These are phyloP conservation scores for Orthonychiurus folsomi DNA, from an alignment of 2,888 invertebrate species.

Conservation along the genomic window DNA sequence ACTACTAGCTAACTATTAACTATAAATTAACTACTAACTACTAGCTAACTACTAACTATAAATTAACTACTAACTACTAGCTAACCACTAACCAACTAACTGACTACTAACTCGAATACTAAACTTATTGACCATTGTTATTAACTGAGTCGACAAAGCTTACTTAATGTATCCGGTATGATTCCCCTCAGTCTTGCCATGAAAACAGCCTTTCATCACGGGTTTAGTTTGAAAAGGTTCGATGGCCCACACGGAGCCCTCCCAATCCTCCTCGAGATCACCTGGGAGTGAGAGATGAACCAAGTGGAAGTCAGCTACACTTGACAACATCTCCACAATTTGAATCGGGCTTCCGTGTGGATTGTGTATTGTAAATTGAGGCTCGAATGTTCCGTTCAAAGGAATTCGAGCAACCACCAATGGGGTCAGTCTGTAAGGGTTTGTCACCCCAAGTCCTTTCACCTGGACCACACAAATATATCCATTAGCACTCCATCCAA, in stretches of 20 bases:
- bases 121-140: slow-evolving; percentile 1
- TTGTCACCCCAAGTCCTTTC: slow-evolving; percentile 73
- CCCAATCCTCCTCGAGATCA: slow-evolving; percentile 55
- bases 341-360: slow-evolving; percentile 79
- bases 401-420: slow-evolving; percentile 84
- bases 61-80: no score
- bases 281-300: slow-evolving; percentile 58
- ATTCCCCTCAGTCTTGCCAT: slow-evolving; percentile 66
- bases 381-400: slow-evolving; percentile 78
- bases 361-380: slow-evolving; percentile 87
- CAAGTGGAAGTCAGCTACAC: slow-evolving; percentile 80
- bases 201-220: slow-evolving; percentile 74
- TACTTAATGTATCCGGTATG: slow-evolving; percentile 74
- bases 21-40: no score
- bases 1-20: no score
- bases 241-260: slow-evolving; percentile 82
- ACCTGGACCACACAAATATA: slow-evolving; percentile 51
- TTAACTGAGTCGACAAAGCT: slow-evolving; percentile 17
- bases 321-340: slow-evolving; percentile 58
- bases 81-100: no score
- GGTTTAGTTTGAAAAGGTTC: slow-evolving; percentile 79
- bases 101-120: no score
- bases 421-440: slow-evolving; percentile 83
- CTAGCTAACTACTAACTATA: no score
- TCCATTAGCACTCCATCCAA: neutral